These are phyloP conservation scores for Hetaerina americana DNA, from an alignment of 1,140 invertebrate genomes.

Conservation along the genomic window DNA sequence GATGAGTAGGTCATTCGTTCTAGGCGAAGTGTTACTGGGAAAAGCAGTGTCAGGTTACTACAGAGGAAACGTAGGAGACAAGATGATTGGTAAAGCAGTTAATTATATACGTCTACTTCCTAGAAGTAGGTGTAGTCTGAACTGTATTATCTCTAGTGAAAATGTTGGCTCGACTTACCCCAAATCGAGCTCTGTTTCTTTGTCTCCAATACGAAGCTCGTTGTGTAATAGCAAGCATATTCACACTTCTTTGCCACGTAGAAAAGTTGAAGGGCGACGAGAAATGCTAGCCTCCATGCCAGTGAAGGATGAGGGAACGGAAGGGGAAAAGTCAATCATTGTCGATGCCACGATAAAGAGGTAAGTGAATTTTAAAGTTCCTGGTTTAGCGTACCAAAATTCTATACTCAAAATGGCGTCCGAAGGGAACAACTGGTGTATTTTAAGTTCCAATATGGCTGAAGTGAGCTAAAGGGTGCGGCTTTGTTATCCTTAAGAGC, in stretches of 20 bases:
- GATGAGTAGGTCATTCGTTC: background rate
- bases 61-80: background rate
- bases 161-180: background rate
- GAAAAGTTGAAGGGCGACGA: conserved; percentile 40
- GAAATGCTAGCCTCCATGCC: conserved; percentile 40
- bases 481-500: too few species aligned
- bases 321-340: conserved; percentile 45
- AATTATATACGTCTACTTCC: background rate
- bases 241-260: conserved; percentile 25
- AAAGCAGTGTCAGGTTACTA: too few species aligned
- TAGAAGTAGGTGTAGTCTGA: background rate
- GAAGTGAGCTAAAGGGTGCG: background rate
- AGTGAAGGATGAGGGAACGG: conserved; percentile 47
- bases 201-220: background rate
- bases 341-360: conserved; percentile 32
- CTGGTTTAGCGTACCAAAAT: background rate
- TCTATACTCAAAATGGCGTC: background rate
- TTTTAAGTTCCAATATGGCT: background rate
- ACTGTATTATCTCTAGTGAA: background rate
- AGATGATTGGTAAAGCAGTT: background rate
- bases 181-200: background rate
- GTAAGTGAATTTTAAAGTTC: background rate
- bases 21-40: background rate
- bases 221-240: conserved; percentile 13
- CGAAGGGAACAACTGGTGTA: background rate